A percentile compares a stretch with the other conserved stretches of the same genome.
phyloP scores from a whole-genome alignment of 2,888 invertebrate genomes.

The Hyposoter didymator region DNA sequence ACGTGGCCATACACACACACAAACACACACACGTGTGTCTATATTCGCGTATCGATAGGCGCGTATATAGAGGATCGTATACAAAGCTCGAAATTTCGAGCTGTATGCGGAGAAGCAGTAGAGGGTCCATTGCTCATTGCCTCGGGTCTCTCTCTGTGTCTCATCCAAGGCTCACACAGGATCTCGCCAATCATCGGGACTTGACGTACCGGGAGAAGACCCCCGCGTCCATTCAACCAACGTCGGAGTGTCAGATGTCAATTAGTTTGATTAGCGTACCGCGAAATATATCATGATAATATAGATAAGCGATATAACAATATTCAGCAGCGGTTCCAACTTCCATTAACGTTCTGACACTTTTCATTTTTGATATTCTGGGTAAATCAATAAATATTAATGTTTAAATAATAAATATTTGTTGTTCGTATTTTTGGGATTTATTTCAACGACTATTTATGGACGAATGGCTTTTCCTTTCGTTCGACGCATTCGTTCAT shows the following conservation, averaged over 20 bases:
- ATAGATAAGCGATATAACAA: constrained; percentile 26
- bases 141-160: constrained; percentile 32
- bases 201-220: constrained; percentile 9
- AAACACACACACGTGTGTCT: not conserved
- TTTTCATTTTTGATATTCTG: constrained; percentile 31
- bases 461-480: not conserved
- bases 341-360: constrained; percentile 54
- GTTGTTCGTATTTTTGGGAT: not conserved
- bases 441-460: not conserved
- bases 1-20: not conserved
- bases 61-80: not conserved
- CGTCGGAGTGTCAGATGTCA: constrained; percentile 65
- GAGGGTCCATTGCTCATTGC: constrained; percentile 22
- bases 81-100: constrained; percentile 43
- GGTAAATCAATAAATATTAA: not conserved
- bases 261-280: constrained; percentile 67
- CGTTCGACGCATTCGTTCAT: too few species aligned
- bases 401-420: not conserved
- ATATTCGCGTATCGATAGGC: not conserved
- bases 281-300: constrained; percentile 53
- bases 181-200: constrained; percentile 60
- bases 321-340: constrained; percentile 1
- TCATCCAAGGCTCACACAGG: constrained; percentile 51
- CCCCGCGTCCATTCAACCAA: constrained; percentile 13
- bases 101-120: not conserved